Base-by-base conservation (phyloP, 2,888 invertebrate genomes). In the Parochlus steinenii region DNA sequence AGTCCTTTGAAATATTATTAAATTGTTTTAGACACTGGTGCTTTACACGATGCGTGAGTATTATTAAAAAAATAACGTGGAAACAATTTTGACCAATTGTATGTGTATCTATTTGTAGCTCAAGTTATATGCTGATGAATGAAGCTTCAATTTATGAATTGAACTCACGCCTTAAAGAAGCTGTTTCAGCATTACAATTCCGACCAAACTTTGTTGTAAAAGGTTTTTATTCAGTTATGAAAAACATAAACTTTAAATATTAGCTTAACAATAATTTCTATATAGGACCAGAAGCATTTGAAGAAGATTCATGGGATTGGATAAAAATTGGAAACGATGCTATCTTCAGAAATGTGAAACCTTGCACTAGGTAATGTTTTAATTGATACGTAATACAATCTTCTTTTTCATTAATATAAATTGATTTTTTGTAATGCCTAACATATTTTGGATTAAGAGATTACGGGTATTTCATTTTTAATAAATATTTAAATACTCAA, bases 301-400 rank as follows among this genome's bases (percentile, higher is more conserved):
- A 65, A 5, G 75, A 78, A 52, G 77, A 78, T 45, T 50, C 55
- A 8, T 78, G 76, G 74, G 65, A 67, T 40, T 77, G 69, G 56
- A 50, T 77, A 5, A 70, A 67, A 51, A 71, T 78, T 31, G 76
- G 77, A 5, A 47, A 50, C 10, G 58, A 67, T 5, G 65, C 67
- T 8, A 46, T 71, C 31, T 72, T 78, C 47, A 65, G 71, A 48
- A 64, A 70, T 40, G 55, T 74, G 14, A 74, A 71, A 48, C 71
- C 73, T 0, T 77, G 77, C 47, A 64, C 67, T 1, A 69, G 75
- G 65, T 69, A 47, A 34, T 10, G 6, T 33, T n/a, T n/a, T n/a
- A n/a, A n/a, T n/a, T n/a, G n/a, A n/a, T n/a, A n/a, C n/a, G 17
- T 29, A 17, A 19, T 7, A 18, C 6, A 12, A 23, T 3, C 8